These are phyloP conservation scores for Acrocephalus scirpaceus DNA, from an alignment of 2,797 vertebrate genomes.

Conservation along the genomic window DNA sequence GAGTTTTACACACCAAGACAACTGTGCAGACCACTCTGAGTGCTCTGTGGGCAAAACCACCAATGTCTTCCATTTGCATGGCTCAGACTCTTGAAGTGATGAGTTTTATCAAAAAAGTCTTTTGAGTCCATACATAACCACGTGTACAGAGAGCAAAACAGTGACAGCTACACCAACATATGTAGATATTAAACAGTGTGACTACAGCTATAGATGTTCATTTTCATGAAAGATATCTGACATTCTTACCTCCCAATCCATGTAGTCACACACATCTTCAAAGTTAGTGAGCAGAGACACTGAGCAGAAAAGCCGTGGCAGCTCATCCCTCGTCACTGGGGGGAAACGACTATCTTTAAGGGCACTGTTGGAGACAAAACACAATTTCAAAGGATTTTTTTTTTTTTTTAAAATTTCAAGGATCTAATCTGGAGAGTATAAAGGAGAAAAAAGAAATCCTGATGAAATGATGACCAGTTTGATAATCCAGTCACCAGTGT, in stretches of 20 bases:
- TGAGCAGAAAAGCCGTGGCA: slow-evolving; percentile 99
- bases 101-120: neutral
- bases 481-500: neutral
- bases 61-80: neutral
- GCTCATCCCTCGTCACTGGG: slow-evolving; percentile 99
- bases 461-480: neutral
- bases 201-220: neutral
- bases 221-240: neutral
- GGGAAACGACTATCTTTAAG: slow-evolving; percentile 99
- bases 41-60: neutral
- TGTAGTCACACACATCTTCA: slow-evolving; percentile 99
- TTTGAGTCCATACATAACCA: neutral
- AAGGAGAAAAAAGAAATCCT: neutral
- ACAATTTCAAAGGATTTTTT: slow-evolving; percentile 63
- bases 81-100: neutral
- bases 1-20: neutral
- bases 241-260: slow-evolving; percentile 98
- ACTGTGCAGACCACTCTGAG: neutral
- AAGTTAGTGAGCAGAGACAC: slow-evolving; percentile 99
- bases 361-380: slow-evolving; percentile 87
- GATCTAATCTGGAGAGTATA: slow-evolving; percentile 12
- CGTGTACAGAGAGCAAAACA: fast-evolving
- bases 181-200: neutral
- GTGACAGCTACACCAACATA: neutral
- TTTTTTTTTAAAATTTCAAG: neutral